These are phyloP conservation scores for Atta texana DNA, from an alignment of 1,140 invertebrate genomes.

Conservation along the genomic window DNA sequence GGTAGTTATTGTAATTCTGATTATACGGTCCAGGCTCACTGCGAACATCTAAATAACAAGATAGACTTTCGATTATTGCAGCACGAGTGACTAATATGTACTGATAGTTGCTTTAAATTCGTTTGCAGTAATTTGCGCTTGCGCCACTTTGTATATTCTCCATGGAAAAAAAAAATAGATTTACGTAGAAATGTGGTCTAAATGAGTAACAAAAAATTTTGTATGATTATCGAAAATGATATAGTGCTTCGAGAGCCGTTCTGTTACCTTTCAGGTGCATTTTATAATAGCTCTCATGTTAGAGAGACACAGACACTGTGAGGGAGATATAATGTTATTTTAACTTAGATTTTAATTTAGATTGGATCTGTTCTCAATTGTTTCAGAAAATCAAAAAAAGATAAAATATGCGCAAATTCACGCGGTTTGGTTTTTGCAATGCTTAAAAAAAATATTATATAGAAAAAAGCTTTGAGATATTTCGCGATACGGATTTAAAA, in stretches of 20 bases:
- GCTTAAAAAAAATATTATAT: neutral
- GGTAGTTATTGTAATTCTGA: too few species aligned
- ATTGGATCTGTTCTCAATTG: neutral
- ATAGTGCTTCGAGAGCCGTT: neutral
- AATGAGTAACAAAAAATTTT: neutral
- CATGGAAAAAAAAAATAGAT: neutral
- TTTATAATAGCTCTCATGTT: constrained; percentile 35
- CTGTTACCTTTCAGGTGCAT: constrained; percentile 6
- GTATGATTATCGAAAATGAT: neutral
- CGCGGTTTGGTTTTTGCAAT: neutral
- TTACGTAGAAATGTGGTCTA: neutral
- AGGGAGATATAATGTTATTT: neutral
- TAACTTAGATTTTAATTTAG: neutral
- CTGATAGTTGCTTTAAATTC: constrained; percentile 11
- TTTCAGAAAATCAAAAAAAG: constrained; percentile 7
- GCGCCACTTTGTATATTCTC: constrained; percentile 11
- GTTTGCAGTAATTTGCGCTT: constrained; percentile 14
- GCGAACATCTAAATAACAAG: neutral
- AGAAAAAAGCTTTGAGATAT: neutral
- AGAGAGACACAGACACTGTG: neutral
- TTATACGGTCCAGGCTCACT: neutral
- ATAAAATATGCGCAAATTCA: neutral
- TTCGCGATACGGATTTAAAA: neutral
- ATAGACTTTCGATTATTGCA: neutral
- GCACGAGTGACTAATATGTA: neutral